Evolutionary conservation across 2,797 vertebrate species (phyloP).

Genomic region (Enteromius argenteus): DNA sequence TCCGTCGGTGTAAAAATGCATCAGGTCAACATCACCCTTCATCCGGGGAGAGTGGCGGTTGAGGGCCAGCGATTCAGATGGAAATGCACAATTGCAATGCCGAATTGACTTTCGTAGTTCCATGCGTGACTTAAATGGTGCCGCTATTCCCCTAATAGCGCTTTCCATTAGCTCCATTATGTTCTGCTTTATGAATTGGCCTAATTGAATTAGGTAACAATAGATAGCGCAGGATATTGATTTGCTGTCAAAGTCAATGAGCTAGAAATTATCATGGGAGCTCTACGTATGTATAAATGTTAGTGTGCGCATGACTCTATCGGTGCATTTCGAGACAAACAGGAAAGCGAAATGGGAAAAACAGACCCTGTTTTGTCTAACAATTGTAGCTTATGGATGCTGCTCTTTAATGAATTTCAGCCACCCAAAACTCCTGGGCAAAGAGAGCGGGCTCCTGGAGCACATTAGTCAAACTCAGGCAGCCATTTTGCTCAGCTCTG

Average conservation of each 20-base stretch:
- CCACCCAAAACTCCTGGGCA: slow-evolving; percentile 50
- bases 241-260: slow-evolving; percentile 64
- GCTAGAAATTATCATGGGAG: slow-evolving; percentile 54
- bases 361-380: slow-evolving; percentile 20
- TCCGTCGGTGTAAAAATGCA: slow-evolving; percentile 38
- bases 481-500: slow-evolving; percentile 56
- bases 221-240: slow-evolving; percentile 62
- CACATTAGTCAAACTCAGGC: slow-evolving; percentile 59
- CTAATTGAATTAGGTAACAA: slow-evolving; percentile 66
- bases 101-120: slow-evolving; percentile 43
- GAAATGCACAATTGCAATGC: slow-evolving; percentile 48
- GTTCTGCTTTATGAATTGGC: slow-evolving; percentile 60
- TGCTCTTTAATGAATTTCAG: slow-evolving; percentile 55
- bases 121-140: slow-evolving; percentile 31
- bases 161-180: slow-evolving; percentile 57
- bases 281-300: slow-evolving; percentile 38
- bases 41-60: not conserved
- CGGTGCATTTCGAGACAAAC: slow-evolving; percentile 37
- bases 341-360: slow-evolving; percentile 40
- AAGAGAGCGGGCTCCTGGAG: slow-evolving; percentile 49
- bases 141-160: slow-evolving; percentile 25
- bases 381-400: slow-evolving; percentile 46
- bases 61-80: slow-evolving; percentile 46
- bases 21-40: slow-evolving; percentile 47
- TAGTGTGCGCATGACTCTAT: slow-evolving; percentile 26